These are phyloP conservation scores for Antechinus stuartii DNA, from an alignment of 2,113 vertebrate genomes.

Conservation along the genomic window DNA sequence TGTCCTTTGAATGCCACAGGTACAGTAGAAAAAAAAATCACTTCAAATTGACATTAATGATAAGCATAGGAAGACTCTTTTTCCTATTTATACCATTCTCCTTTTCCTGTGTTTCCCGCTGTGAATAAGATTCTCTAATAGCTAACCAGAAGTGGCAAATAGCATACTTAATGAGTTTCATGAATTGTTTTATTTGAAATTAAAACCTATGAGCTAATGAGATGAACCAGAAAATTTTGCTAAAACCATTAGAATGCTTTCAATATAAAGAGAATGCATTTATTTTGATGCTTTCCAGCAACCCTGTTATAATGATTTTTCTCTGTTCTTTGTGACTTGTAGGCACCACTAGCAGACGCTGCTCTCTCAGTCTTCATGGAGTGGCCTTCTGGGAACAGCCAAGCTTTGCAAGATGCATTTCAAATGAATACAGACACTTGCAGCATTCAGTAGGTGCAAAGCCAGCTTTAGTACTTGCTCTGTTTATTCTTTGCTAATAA, in stretches of 20 bases:
- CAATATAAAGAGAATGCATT: not conserved
- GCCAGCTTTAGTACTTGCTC: constrained; percentile 94
- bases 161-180: constrained; percentile 34
- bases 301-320: constrained; percentile 78
- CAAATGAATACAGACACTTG: constrained; percentile 99
- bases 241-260: not conserved
- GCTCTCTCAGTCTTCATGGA: constrained; percentile 97
- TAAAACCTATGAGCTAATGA: not conserved
- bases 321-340: constrained; percentile 85
- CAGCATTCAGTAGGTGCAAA: constrained; percentile 99
- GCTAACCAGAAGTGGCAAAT: constrained; percentile 1
- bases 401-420: constrained; percentile 99
- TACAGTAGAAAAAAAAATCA: constrained; percentile 78
- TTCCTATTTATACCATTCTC: not conserved
- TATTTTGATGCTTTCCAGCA: constrained; percentile 53
- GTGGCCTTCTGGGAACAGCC: constrained; percentile 99
- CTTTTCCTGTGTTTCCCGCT: not conserved
- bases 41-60: not conserved
- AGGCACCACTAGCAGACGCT: constrained; percentile 99
- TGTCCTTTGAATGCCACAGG: constrained; percentile 98
- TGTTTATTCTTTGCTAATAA: constrained; percentile 89
- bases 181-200: not conserved
- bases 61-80: fast-evolving
- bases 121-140: constrained; percentile 15
- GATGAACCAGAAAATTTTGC: constrained; percentile 39